Evolutionary conservation across 2,888 invertebrate species (phyloP), one percentile per base, ranked within the genome.

Genomic region (Xestia sexstrigata): DNA sequence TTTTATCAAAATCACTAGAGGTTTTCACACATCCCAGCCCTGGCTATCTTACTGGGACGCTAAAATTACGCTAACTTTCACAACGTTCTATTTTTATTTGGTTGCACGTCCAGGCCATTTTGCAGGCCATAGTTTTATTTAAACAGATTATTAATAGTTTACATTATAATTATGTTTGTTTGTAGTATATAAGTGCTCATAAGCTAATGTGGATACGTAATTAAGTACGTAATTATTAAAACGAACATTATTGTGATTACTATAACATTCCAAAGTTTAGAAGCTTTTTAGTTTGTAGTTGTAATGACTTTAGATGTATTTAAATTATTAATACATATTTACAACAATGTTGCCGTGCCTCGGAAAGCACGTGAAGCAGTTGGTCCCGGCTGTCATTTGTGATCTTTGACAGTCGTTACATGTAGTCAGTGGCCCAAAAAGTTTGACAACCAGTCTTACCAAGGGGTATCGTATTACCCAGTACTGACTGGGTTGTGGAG

Each of bases 211-310:
- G 76, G 74, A 73, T 84, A 84, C 77, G 74, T 77, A 78, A 76
- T 69, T 81, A 73, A 76, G 76, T 80, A 81, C 82, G 77, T 76
- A 79, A 76, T 62, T 70, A 79, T 74, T 78, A 69, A n/a, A 60
- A 65, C 55, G 60, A 77, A 63, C 23, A 78, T 69, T 35, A 78
- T 74, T 85, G 89, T 90, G 88, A 91, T 89, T 89, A 88, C 88
- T 86, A 65, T 78, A 86, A 84, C 92, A 91, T 92, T 92, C 92
- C 92, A 92, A 91, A 90, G 90, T 78, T 81, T 84, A 83, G 77
- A 77, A 74, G 82, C 35, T 58, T 65, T 65, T 72, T 82, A 73
- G 62, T 65, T 55, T 30, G n/a, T 82, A 74, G 60, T 69, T 74
- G 0, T 81, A 65, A 71, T 35, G 17, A 67, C n/a, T 42, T 39